Evolutionary conservation across 1,140 invertebrate species (phyloP).

Genomic region (Hestina assimilis): DNA sequence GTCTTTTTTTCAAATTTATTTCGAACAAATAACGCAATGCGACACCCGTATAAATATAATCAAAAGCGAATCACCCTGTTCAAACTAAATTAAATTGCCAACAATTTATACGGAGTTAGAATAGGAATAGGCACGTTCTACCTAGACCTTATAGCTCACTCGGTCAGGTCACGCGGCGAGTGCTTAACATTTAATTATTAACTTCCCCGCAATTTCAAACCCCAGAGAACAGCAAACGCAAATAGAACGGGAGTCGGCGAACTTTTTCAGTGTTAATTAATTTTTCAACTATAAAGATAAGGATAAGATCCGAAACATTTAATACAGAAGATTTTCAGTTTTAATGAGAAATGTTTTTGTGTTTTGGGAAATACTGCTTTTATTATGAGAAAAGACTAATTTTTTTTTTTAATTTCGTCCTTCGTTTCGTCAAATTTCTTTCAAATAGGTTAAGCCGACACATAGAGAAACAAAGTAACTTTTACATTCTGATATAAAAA

Average conservation of each 20-base stretch:
- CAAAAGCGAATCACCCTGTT: slow-evolving; percentile 1
- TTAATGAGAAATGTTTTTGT: background rate
- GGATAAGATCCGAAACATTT: slow-evolving; percentile 18
- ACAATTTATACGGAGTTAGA: slow-evolving; percentile 15
- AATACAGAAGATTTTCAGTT: background rate
- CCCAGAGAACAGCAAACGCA: slow-evolving; percentile 27
- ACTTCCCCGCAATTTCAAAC: slow-evolving; percentile 28
- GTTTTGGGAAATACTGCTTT: too few relatives aligned
- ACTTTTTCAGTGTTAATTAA: slow-evolving; percentile 26
- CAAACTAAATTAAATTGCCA: slow-evolving; percentile 12
- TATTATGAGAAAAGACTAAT: too few relatives aligned
- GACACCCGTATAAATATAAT: slow-evolving; percentile 4
- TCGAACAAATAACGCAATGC: background rate
- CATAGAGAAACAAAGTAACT: too few relatives aligned
- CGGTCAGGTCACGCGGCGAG: slow-evolving; percentile 33
- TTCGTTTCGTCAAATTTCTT: too few relatives aligned
- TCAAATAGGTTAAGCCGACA: too few relatives aligned
- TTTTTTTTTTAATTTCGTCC: too few relatives aligned
- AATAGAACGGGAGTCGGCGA: slow-evolving; percentile 18
- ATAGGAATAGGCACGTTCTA: slow-evolving; percentile 13
- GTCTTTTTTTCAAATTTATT: background rate
- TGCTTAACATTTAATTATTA: slow-evolving; percentile 38
- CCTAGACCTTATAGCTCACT: slow-evolving; percentile 11
- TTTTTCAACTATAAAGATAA: slow-evolving; percentile 23
- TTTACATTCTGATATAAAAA: too few relatives aligned